phyloP scores from a whole-genome alignment of 2,888 invertebrate species.

The Phaonia tiefii region DNA sequence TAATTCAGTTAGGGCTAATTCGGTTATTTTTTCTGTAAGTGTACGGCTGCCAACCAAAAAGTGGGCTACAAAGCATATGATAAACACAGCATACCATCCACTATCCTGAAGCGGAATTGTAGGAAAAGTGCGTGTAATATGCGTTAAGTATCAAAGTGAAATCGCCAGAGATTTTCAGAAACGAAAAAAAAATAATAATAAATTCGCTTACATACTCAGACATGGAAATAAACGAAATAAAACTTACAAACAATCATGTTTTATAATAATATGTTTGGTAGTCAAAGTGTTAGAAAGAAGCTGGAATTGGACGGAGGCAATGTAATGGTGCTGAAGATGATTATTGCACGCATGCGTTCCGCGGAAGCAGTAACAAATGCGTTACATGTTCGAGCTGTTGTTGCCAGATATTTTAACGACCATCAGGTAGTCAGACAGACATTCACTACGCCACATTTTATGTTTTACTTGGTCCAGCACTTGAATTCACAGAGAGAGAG shows the following conservation, averaged over 20 bases:
- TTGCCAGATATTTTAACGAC: not conserved
- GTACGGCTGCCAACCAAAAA: not conserved
- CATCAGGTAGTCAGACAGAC: not conserved
- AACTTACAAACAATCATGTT: constrained; percentile 18
- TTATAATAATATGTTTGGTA: constrained; percentile 53
- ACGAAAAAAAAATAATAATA: constrained; percentile 28
- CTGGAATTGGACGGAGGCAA: not conserved
- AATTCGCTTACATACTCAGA: constrained; percentile 46
- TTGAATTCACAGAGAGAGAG: not conserved
- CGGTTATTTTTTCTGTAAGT: not conserved
- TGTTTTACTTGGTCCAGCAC: not conserved
- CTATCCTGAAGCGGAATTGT: constrained; percentile 4
- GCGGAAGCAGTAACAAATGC: constrained; percentile 59
- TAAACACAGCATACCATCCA: not conserved
- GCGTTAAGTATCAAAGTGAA: constrained; percentile 60
- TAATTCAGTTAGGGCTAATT: not conserved
- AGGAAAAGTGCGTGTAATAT: constrained; percentile 62
- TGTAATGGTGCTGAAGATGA: not conserved
- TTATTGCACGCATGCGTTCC: constrained; percentile 45
- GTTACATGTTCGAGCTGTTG: not conserved
- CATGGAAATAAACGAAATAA: not conserved
- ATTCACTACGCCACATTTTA: not conserved
- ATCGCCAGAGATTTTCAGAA: constrained; percentile 31
- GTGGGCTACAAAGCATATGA: not conserved
- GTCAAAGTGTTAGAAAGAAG: not conserved